Conservation (phyloP, 2,113 vertebrate genomes). For the Coreoperca whiteheadi region DNA sequence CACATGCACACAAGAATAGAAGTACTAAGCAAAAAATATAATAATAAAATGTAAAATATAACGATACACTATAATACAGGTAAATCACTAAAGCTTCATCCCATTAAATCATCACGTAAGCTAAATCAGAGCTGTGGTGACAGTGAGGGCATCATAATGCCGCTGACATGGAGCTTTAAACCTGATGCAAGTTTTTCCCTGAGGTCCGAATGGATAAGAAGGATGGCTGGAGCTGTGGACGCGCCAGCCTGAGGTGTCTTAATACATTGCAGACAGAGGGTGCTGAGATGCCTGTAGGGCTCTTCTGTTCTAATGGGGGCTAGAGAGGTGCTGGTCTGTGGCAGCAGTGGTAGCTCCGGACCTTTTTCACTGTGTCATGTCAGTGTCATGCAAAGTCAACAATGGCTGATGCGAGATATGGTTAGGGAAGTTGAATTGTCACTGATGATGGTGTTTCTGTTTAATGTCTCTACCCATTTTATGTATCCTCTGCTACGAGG, state of each 20-base stretch:
- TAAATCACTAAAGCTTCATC: not conserved
- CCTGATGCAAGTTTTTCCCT: slow-evolving; percentile 29
- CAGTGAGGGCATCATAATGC: slow-evolving; percentile 7
- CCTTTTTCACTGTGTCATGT: not conserved
- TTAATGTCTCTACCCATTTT: slow-evolving; percentile 3
- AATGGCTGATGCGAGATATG: slow-evolving; percentile 25
- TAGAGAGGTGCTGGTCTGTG: slow-evolving; percentile 24
- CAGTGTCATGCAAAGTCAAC: slow-evolving; percentile 50
- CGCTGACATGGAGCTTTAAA: slow-evolving; percentile 32
- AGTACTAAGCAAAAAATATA: no score
- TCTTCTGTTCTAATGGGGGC: slow-evolving; percentile 20
- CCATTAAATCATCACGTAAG: slow-evolving; percentile 21
- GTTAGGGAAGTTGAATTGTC: not conserved
- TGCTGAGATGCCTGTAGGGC: slow-evolving; percentile 48
- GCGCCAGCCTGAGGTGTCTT: slow-evolving; percentile 39
- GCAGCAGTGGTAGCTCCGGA: slow-evolving; percentile 30
- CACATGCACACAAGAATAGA: no score
- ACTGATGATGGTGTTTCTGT: slow-evolving; percentile 12
- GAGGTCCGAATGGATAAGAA: slow-evolving; percentile 45
- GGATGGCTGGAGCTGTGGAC: not conserved
- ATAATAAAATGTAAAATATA: no score
- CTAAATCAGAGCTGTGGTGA: slow-evolving; percentile 15
- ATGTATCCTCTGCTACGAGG: not conserved
- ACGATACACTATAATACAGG: no score
- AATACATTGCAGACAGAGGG: slow-evolving; percentile 46